These are phyloP conservation scores for Nebria salina DNA, from an alignment of 2,888 invertebrate species.

Conservation along the genomic window DNA sequence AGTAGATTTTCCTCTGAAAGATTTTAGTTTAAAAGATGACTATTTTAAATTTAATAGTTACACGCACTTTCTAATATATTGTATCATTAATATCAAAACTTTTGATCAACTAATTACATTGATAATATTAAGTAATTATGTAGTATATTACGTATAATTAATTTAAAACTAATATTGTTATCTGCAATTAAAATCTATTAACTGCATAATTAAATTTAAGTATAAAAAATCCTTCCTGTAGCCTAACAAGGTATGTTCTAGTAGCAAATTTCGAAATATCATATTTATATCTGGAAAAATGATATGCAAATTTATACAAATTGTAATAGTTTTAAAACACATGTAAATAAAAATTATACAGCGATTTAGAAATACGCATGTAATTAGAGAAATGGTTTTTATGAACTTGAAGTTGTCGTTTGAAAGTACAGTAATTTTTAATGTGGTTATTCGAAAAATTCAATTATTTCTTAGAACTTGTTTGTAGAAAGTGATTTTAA, in stretches of 20 bases:
- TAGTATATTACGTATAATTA: not conserved
- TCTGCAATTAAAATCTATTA: not conserved
- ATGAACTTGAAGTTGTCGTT: conserved; percentile 21
- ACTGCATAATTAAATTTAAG: too few species aligned
- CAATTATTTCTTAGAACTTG: not conserved
- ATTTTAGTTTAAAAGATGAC: not conserved
- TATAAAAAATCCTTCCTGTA: too few species aligned
- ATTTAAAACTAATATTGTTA: not conserved
- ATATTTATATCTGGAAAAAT: not conserved
- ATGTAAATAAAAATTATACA: not conserved
- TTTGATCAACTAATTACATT: not conserved
- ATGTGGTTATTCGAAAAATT: conserved; percentile 8
- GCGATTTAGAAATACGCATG: not conserved
- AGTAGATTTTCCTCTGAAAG: conserved; percentile 18
- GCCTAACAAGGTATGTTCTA: not conserved
- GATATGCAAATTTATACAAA: not conserved
- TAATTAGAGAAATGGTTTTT: conserved; percentile 29
- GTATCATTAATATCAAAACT: not conserved
- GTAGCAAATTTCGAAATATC: not conserved
- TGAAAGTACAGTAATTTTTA: not conserved
- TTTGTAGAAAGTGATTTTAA: conserved; percentile 40
- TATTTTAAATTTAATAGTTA: not conserved
- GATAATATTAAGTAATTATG: not conserved
- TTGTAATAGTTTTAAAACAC: not conserved
- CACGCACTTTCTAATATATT: not conserved